phyloP scores from a whole-genome alignment of 2,113 vertebrate genomes.

The Cyphomyrus discorhynchus region DNA sequence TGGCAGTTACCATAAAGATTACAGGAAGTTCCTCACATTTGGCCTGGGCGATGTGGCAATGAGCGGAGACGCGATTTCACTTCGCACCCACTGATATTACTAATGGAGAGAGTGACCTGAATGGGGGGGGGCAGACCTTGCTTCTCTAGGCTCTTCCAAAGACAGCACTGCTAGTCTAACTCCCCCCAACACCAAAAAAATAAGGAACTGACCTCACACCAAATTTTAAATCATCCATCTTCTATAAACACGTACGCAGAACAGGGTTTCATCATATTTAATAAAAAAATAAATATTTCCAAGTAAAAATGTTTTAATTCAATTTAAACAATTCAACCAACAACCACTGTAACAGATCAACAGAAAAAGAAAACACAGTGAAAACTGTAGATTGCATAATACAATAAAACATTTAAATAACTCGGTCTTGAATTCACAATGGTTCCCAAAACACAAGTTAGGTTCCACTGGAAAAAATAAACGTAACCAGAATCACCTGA shows the following conservation, averaged over 20 bases:
- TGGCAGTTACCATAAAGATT: background rate
- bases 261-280: background rate
- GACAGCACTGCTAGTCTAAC: background rate
- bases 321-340: background rate
- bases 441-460: background rate
- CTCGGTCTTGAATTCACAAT: background rate
- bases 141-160: too few relatives aligned
- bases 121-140: background rate
- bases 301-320: background rate
- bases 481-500: background rate
- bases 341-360: background rate
- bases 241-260: background rate
- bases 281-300: background rate
- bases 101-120: background rate
- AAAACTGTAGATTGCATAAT: background rate
- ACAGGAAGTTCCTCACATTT: conserved; percentile 1
- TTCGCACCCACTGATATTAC: background rate
- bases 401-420: background rate
- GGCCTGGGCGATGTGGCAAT: background rate
- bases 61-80: background rate
- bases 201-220: background rate
- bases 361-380: background rate
- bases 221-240: background rate
- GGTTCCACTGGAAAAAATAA: background rate
- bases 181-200: background rate